Conservation (phyloP, 2,797 vertebrate genomes). For the Mormyrus hasselquistii region DNA sequence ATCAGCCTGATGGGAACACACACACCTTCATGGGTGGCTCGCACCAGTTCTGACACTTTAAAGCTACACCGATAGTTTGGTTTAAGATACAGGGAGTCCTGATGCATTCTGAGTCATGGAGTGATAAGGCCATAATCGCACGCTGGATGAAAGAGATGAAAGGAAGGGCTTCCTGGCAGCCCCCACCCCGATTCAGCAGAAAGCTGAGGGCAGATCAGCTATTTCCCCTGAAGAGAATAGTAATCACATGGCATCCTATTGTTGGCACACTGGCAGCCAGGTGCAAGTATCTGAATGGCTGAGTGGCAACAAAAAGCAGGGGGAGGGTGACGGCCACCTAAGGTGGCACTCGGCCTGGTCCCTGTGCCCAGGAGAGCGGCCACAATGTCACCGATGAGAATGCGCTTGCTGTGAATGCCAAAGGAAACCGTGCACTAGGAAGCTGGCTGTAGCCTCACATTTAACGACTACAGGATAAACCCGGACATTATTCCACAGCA, state of each 20-base stretch:
- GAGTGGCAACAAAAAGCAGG: background rate
- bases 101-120: background rate
- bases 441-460: background rate
- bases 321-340: background rate
- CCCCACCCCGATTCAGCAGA: background rate
- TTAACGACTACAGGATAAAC: background rate
- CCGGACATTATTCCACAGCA: background rate
- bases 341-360: background rate
- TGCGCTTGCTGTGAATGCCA: background rate
- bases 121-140: background rate
- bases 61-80: conserved; percentile 34
- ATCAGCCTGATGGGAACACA: background rate
- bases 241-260: conserved; percentile 2
- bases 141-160: background rate
- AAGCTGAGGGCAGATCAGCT: background rate
- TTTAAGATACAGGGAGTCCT: background rate
- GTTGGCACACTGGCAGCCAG: conserved; percentile 13
- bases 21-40: background rate
- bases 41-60: background rate
- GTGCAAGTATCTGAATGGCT: background rate
- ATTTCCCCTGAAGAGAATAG: background rate
- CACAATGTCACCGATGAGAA: background rate
- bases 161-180: background rate
- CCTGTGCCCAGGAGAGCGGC: background rate
- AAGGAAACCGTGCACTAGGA: background rate